These are phyloP conservation scores for Coryphaenoides rupestris DNA, from an alignment of 2,113 vertebrate genomes.

Conservation along the genomic window DNA sequence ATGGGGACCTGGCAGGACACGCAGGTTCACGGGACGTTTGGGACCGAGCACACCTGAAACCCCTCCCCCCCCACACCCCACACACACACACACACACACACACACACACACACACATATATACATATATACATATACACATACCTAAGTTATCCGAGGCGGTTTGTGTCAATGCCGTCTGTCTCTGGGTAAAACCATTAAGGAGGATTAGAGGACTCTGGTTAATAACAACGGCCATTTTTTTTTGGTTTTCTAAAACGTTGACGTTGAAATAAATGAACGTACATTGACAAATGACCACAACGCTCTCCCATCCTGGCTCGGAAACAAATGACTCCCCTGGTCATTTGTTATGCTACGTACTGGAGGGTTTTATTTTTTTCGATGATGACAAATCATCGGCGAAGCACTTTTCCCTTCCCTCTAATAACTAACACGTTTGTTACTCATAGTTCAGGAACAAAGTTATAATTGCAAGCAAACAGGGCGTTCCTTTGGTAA, in stretches of 20 bases:
- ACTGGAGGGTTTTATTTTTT: too few species aligned
- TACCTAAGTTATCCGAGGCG: neutral
- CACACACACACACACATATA: constrained; percentile 15
- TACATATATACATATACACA: neutral
- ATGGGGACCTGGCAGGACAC: constrained; percentile 54
- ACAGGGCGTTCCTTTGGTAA: constrained; percentile 11
- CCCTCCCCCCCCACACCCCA: neutral
- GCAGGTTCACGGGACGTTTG: constrained; percentile 40
- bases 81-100: constrained; percentile 4
- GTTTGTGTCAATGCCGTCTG: too few species aligned
- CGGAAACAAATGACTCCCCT: too few species aligned
- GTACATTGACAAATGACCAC: neutral
- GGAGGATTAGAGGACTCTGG: too few species aligned
- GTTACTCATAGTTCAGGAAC: constrained; percentile 16
- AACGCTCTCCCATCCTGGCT: neutral
- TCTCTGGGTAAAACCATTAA: too few species aligned
- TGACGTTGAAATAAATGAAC: too few species aligned
- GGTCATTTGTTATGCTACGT: too few species aligned
- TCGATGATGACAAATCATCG: too few species aligned
- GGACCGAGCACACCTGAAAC: constrained; percentile 23
- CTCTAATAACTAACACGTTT: too few species aligned
- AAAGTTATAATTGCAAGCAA: constrained; percentile 8
- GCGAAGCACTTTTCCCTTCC: too few species aligned
- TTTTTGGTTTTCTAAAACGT: too few species aligned
- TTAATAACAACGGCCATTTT: too few species aligned